Conservation (phyloP, 1,140 invertebrate species). For the Lucilia sericata region DNA sequence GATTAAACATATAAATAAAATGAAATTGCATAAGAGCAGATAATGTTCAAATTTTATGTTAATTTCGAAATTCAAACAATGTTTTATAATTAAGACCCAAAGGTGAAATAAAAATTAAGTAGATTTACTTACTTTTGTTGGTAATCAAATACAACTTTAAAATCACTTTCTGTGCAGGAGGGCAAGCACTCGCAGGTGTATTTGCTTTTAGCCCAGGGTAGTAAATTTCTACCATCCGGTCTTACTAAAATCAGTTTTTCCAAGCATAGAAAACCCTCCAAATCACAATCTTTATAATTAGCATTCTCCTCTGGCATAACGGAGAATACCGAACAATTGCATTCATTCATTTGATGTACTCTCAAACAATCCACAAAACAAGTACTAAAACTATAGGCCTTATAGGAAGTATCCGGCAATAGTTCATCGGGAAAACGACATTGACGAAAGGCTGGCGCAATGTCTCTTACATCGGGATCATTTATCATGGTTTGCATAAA, state of each 20-base stretch:
- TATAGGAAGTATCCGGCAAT: constrained; percentile 65
- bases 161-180: constrained; percentile 71
- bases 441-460: constrained; percentile 61
- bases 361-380: constrained; percentile 71
- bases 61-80: no score
- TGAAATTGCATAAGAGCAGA: background rate
- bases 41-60: no score
- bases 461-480: constrained; percentile 58
- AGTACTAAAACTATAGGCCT: constrained; percentile 70
- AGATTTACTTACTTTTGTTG: constrained; percentile 49
- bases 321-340: constrained; percentile 68
- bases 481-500: constrained; percentile 56
- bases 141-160: constrained; percentile 59
- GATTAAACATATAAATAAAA: constrained; percentile 15
- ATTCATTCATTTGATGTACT: constrained; percentile 65
- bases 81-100: no score
- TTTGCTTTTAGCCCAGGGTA: constrained; percentile 48
- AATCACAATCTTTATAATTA: constrained; percentile 55
- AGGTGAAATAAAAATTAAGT: no score
- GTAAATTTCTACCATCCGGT: constrained; percentile 54
- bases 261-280: constrained; percentile 53
- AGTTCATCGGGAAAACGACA: constrained; percentile 71
- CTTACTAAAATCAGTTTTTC: constrained; percentile 54
- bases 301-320: constrained; percentile 52
- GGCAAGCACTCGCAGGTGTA: constrained; percentile 67